Evolutionary conservation across 2,797 vertebrate genomes (phyloP), one percentile per base, ranked within the genome.

Genomic region (Myripristis murdjan): DNA sequence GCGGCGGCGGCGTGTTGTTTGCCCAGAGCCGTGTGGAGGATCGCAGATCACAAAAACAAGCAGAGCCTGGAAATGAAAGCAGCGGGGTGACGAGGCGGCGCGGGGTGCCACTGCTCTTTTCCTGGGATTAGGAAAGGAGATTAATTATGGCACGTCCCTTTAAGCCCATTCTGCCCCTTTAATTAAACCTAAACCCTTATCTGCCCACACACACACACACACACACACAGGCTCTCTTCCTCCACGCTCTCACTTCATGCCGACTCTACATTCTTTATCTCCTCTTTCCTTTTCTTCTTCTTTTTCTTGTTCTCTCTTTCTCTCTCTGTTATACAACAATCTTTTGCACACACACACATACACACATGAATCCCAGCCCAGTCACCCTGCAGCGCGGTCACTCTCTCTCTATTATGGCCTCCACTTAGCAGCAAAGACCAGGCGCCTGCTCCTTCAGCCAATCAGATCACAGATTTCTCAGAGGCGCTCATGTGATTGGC

Each of bases 141-240:
- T 93, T 91, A 86, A 92, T 92, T 85, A 87, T 18, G 12, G 62
- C 72, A 72, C 16, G 48, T 62, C 62, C 70, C 58, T 70, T 83
- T 92, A 90, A 92, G 59, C 74, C 82, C 70, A 68, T 83, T 79
- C 80, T 78, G 83, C 22, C 63, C 9, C 75, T 87, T 89, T 92
- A 92, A 92, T 92, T 90, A 92, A 89, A 83, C 65, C 70, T 43
- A 37, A 77, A 81, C 72, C 82, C 81, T 87, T 81, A 83, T 86
- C 82, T 84, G 31, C 63, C 14, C 18, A 53, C 58, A 51, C 62
- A 35, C 54, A 82, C 71, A 55, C 12, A 46, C 56, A 41, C 28
- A 28, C 28, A 20, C 44, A n/a, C 20, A 26, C 16, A 49, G 31
- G 7, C 48, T 5, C 52, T 41, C 53, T 18, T 60, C 54, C 39